Conservation (phyloP, 2,113 vertebrate species). For the Rhineura floridana region DNA sequence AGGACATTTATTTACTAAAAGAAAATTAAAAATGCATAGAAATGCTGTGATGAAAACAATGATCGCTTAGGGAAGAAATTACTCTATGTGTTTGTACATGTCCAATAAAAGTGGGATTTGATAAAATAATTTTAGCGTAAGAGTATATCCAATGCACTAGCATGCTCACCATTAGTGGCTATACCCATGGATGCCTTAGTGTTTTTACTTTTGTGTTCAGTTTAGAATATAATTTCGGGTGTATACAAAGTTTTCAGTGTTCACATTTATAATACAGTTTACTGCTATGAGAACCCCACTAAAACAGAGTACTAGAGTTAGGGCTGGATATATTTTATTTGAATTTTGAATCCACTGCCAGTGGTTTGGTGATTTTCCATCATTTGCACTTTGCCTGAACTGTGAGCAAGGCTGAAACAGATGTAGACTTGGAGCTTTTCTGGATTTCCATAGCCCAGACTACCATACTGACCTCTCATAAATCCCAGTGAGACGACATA, state of each 20-base stretch:
- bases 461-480: conserved; percentile 64
- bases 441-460: conserved; percentile 54
- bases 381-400: conserved; percentile 17
- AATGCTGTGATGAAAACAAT: conserved; percentile 26
- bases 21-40: background rate
- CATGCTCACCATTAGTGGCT: conserved; percentile 28
- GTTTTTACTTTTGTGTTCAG: conserved; percentile 49
- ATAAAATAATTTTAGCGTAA: conserved; percentile 23
- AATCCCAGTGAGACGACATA: conserved; percentile 73
- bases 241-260: conserved; percentile 55
- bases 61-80: conserved; percentile 6
- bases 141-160: conserved; percentile 21
- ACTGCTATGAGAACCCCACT: conserved; percentile 52
- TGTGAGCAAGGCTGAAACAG: conserved; percentile 40
- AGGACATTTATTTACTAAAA: background rate
- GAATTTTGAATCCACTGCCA: conserved; percentile 44
- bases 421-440: conserved; percentile 39
- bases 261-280: conserved; percentile 61
- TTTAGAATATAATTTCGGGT: conserved; percentile 31
- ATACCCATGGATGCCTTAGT: conserved; percentile 46
- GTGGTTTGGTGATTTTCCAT: conserved; percentile 9
- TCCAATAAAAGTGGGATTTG: conserved; percentile 23
- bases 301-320: conserved; percentile 39
- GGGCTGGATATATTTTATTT: conserved; percentile 51
- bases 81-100: conserved; percentile 20